Conservation (phyloP, 2,888 invertebrate genomes). For the Drosophila melanosoma region DNA sequence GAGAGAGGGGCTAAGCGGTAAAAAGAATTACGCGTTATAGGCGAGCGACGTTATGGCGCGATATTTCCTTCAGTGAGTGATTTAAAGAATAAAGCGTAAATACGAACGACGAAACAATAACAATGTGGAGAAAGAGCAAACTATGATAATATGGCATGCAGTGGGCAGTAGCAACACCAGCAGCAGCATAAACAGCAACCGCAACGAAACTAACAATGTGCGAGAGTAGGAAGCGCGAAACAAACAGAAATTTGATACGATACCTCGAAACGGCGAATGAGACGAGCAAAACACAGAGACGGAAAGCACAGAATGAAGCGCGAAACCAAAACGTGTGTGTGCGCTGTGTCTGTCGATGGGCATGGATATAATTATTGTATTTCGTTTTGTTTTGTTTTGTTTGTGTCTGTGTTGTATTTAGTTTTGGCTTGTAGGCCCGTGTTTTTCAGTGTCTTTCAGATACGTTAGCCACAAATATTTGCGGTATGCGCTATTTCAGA, state of each 20-base stretch:
- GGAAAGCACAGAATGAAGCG: slow-evolving; percentile 42
- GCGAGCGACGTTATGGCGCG: slow-evolving; percentile 26
- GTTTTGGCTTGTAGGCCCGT: slow-evolving; percentile 41
- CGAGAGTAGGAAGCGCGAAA: slow-evolving; percentile 28
- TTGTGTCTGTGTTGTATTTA: slow-evolving; percentile 16
- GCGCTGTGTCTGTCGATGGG: slow-evolving; percentile 20
- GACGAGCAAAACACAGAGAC: slow-evolving; percentile 61
- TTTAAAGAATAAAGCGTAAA: slow-evolving; percentile 25
- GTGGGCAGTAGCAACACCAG: slow-evolving; percentile 2
- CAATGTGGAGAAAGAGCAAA: slow-evolving; percentile 10
- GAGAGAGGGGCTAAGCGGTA: background rate
- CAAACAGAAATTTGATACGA: slow-evolving; percentile 40
- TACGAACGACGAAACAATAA: slow-evolving; percentile 13
- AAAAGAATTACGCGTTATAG: slow-evolving; percentile 12
- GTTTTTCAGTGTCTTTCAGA: slow-evolving; percentile 37
- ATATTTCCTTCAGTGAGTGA: slow-evolving; percentile 7
- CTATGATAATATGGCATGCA: slow-evolving; percentile 29
- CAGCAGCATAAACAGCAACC: slow-evolving; percentile 8
- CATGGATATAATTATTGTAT: slow-evolving; percentile 29
- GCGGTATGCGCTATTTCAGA: slow-evolving; percentile 46
- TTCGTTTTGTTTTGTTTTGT: slow-evolving; percentile 20
- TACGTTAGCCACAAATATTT: slow-evolving; percentile 53
- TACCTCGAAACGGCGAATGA: slow-evolving; percentile 42
- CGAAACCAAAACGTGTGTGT: slow-evolving; percentile 34
- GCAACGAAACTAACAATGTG: slow-evolving; percentile 13